A percentile compares a stretch with the other conserved stretches of the same genome.
Evolutionary conservation across 2,797 vertebrate genomes (phyloP).

Genomic region (Ara ararauna): DNA sequence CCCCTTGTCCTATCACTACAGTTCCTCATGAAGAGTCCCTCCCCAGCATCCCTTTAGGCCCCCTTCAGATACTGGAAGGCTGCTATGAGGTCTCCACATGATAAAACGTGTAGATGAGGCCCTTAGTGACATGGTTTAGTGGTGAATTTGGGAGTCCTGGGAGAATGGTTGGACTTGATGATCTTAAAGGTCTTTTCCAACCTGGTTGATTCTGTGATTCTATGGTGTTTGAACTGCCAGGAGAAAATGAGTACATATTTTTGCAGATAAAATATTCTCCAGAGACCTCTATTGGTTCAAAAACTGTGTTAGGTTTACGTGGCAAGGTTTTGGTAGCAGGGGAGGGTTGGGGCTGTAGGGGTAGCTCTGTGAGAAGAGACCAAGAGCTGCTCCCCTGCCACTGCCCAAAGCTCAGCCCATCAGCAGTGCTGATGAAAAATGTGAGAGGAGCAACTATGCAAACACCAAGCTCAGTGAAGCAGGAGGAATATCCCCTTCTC

Average conservation of each 20-base stretch:
- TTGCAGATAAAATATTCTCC: neutral
- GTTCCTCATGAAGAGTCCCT: too few relatives aligned
- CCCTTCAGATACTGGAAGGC: too few relatives aligned
- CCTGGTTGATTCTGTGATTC: neutral
- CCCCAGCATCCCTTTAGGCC: too few relatives aligned
- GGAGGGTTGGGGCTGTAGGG: neutral
- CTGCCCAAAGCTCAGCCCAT: neutral
- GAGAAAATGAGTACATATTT: neutral
- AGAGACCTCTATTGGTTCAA: neutral
- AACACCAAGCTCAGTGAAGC: neutral
- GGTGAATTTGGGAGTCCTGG: neutral
- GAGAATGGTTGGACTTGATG: neutral
- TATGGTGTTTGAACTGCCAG: neutral
- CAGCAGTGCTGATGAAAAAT: neutral
- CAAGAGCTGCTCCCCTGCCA: neutral
- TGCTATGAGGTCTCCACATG: neutral
- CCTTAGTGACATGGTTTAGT: neutral
- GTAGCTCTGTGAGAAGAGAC: neutral
- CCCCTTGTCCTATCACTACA: too few relatives aligned
- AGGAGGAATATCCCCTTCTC: neutral
- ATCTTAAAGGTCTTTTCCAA: neutral
- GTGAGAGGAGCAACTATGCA: neutral
- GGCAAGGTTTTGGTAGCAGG: neutral
- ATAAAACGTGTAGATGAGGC: neutral
- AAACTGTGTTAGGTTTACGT: rapidly evolving